Evolutionary conservation across 2,797 vertebrate species (phyloP).

Genomic region (Bovichtus variegatus): DNA sequence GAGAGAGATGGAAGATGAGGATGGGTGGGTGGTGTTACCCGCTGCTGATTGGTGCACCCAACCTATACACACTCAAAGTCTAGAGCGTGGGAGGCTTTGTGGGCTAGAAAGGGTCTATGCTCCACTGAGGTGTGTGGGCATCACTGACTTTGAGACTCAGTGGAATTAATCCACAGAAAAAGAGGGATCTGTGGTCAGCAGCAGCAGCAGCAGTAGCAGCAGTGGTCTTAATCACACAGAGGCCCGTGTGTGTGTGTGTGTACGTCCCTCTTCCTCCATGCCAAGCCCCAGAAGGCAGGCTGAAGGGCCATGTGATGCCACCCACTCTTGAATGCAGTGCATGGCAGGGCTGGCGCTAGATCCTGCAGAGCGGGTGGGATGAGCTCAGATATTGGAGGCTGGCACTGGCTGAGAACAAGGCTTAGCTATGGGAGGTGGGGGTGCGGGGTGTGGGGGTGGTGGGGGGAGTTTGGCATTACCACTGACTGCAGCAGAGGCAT

Average conservation of each 20-base stretch:
- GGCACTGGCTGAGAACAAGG: conserved; percentile 79
- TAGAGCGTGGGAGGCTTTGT: conserved; percentile 72
- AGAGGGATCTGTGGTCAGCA: conserved; percentile 52
- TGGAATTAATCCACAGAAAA: conserved; percentile 50
- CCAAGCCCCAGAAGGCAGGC: conserved; percentile 69
- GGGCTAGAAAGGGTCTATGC: conserved; percentile 68
- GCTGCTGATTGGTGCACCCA: conserved; percentile 56
- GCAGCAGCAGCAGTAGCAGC: conserved; percentile 26
- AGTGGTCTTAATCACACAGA: conserved; percentile 59
- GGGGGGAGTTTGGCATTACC: conserved; percentile 32
- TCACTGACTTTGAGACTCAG: conserved; percentile 65
- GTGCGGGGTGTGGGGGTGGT: background rate
- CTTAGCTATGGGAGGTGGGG: conserved; percentile 65
- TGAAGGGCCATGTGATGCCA: conserved; percentile 78
- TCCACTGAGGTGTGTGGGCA: conserved; percentile 75
- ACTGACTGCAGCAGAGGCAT: conserved; percentile 62
- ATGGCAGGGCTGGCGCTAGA: conserved; percentile 69
- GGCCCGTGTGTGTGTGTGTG: conserved; percentile 44
- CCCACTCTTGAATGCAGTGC: conserved; percentile 76
- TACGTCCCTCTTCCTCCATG: conserved; percentile 48
- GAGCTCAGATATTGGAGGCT: conserved; percentile 79
- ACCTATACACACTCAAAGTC: conserved; percentile 65
- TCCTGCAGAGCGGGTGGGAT: conserved; percentile 74
- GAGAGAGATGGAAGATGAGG: conserved; percentile 35
- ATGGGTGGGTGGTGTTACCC: conserved; percentile 58